Evolutionary conservation across 2,888 invertebrate species (phyloP).

Genomic region (Kuschelorhynchus macadamiae): DNA sequence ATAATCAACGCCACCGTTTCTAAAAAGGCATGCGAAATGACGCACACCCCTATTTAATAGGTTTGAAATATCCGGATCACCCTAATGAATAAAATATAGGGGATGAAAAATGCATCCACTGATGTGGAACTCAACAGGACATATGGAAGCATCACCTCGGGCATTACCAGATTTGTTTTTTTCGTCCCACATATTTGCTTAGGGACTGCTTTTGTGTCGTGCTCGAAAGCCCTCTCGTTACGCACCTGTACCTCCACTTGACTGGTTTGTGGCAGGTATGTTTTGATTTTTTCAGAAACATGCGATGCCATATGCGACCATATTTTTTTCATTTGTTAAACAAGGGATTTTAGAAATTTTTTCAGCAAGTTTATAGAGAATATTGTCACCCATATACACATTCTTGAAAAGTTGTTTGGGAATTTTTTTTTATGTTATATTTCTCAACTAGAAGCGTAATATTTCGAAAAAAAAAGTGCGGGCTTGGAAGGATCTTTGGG

Average conservation of each 20-base stretch:
- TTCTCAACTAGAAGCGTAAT: too few relatives aligned
- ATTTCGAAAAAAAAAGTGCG: too few relatives aligned
- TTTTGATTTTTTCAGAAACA: constrained; percentile 5
- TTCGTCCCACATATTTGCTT: neutral
- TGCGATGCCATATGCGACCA: too few relatives aligned
- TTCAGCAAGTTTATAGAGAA: too few relatives aligned
- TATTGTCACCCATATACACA: too few relatives aligned
- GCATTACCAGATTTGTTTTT: constrained; percentile 34
- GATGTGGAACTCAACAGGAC: constrained; percentile 59
- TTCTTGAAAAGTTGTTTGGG: too few relatives aligned
- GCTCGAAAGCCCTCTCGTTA: constrained; percentile 27
- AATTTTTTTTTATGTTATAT: too few relatives aligned
- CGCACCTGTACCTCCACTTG: constrained; percentile 36
- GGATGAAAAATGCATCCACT: constrained; percentile 60
- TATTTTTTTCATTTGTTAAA: too few relatives aligned
- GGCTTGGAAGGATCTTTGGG: too few relatives aligned
- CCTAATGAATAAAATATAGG: constrained; percentile 50
- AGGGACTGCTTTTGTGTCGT: neutral
- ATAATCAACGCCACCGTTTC: too few relatives aligned
- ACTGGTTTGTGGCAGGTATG: constrained; percentile 27
- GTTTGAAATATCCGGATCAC: constrained; percentile 40
- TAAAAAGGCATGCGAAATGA: constrained; percentile 16
- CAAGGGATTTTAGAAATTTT: too few relatives aligned
- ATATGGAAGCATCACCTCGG: constrained; percentile 61
- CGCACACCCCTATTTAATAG: constrained; percentile 26